Percentiles rank a stretch among this genome's conserved stretches.
Evolutionary conservation across 2,888 invertebrate genomes (phyloP).

Genomic region (Drosophila testacea): DNA sequence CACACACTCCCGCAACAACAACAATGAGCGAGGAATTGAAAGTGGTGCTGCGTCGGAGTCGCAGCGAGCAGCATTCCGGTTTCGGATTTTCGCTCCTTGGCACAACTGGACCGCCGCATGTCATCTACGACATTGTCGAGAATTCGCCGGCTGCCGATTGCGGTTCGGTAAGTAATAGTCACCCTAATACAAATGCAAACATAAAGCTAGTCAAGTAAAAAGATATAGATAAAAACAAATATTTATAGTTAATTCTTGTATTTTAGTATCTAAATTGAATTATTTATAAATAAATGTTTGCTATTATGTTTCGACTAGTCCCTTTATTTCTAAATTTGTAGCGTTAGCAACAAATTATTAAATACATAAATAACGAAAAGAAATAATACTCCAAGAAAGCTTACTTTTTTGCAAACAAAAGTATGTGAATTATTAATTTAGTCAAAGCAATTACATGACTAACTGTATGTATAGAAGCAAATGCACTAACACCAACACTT

Average conservation of each 20-base stretch:
- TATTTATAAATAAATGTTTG: too few species aligned
- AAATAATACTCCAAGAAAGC: too few species aligned
- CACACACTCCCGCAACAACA: conserved; percentile 43
- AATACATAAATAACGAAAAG: too few species aligned
- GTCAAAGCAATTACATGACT: too few species aligned
- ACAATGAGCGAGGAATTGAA: conserved; percentile 93
- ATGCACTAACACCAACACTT: conserved; percentile 3
- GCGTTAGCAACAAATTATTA: too few species aligned
- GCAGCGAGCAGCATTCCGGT: conserved; percentile 92
- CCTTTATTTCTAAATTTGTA: too few species aligned
- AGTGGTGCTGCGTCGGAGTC: conserved; percentile 94
- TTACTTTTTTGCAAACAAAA: too few species aligned
- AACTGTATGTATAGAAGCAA: too few species aligned
- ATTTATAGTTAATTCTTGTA: neutral
- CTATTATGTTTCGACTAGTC: too few species aligned
- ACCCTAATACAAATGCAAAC: neutral
- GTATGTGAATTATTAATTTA: too few species aligned
- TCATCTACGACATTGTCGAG: conserved; percentile 96
- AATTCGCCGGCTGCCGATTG: conserved; percentile 96
- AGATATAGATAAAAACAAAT: neutral
- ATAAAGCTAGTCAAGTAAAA: neutral
- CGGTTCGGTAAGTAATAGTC: conserved; percentile 85
- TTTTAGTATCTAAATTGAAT: too few species aligned
- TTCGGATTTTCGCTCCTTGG: conserved; percentile 96
- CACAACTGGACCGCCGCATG: conserved; percentile 95